These are phyloP conservation scores for Orchesella cincta DNA, from an alignment of 1,140 invertebrate species.

Conservation along the genomic window DNA sequence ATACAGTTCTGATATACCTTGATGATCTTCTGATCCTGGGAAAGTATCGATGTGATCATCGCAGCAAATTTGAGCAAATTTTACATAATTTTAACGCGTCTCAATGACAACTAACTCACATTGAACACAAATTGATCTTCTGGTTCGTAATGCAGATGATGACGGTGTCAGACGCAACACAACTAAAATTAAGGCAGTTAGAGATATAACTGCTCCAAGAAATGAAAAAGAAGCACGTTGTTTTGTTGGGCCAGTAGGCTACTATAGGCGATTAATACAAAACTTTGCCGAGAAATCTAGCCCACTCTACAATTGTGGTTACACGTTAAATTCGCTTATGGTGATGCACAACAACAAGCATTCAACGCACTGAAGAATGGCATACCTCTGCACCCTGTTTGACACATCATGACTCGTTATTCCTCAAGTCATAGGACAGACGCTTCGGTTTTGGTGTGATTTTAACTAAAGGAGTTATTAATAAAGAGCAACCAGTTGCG, in stretches of 20 bases:
- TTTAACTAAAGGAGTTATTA: slow-evolving; percentile 56
- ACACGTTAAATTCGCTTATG: background rate
- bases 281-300: background rate
- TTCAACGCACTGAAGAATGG: background rate
- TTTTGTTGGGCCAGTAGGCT: background rate
- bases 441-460: slow-evolving; percentile 59
- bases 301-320: background rate
- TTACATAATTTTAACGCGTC: background rate
- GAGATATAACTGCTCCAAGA: background rate
- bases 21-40: background rate
- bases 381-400: slow-evolving; percentile 18
- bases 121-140: background rate
- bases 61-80: background rate
- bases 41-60: background rate
- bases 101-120: background rate
- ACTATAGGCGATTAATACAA: no score
- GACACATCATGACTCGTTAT: slow-evolving; percentile 46
- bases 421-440: slow-evolving; percentile 55
- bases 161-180: background rate
- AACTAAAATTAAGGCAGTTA: background rate
- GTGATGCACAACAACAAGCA: background rate
- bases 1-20: background rate
- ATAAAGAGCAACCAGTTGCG: slow-evolving; percentile 55
- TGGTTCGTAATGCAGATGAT: background rate
- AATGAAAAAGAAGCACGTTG: background rate